phyloP scores from a whole-genome alignment of 2,888 invertebrate species.

The Deladenus siricidicola region DNA sequence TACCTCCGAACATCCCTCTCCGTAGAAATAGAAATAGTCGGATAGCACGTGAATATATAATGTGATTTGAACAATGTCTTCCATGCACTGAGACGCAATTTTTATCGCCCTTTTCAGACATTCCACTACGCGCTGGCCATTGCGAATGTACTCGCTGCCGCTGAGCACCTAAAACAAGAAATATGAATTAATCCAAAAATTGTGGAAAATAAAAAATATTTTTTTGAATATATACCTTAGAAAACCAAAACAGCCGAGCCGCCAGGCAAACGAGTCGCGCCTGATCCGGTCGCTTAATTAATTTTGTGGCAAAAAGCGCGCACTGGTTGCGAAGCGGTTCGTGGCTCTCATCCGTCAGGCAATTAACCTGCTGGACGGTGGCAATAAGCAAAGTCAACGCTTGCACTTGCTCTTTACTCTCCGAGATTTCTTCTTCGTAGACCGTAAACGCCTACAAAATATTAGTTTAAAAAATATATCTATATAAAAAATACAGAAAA shows the following conservation, averaged over 20 bases:
- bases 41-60: conserved; percentile 87
- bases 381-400: conserved; percentile 91
- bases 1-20: conserved; percentile 71
- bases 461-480: background rate
- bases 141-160: conserved; percentile 64
- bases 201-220: conserved; percentile 23
- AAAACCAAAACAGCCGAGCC: conserved; percentile 88
- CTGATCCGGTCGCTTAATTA: conserved; percentile 88
- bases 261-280: conserved; percentile 64
- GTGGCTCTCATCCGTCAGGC: conserved; percentile 73
- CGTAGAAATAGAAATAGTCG: conserved; percentile 83
- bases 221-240: conserved; percentile 58
- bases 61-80: conserved; percentile 88
- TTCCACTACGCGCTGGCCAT: conserved; percentile 82
- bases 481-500: conserved; percentile 11
- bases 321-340: conserved; percentile 91
- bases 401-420: conserved; percentile 88
- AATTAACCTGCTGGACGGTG: conserved; percentile 70
- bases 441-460: conserved; percentile 74
- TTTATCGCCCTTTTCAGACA: conserved; percentile 88
- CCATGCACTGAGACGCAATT: conserved; percentile 95
- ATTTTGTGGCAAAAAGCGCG: conserved; percentile 85
- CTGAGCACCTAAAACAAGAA: background rate
- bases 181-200: background rate
- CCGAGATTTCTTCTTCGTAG: conserved; percentile 96